phyloP scores from a whole-genome alignment of 2,113 vertebrate species.

The Takifugu bimaculatus region DNA sequence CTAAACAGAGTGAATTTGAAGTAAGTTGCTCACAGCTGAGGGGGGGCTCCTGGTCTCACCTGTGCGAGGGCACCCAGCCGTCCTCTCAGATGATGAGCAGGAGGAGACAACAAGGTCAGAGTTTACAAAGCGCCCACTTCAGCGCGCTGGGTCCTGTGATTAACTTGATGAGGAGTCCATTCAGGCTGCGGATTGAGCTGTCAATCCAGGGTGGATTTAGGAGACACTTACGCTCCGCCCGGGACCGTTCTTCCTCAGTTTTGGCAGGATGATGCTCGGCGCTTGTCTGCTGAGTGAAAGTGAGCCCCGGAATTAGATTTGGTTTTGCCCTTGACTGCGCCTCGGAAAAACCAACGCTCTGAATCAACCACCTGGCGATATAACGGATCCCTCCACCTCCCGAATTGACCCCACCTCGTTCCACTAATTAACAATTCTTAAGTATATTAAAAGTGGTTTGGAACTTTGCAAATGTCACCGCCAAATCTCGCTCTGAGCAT shows the following conservation, averaged over 20 bases:
- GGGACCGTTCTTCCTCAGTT: constrained; percentile 11
- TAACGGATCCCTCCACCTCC: constrained; percentile 2
- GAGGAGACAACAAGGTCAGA: constrained; percentile 18
- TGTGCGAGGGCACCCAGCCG: not conserved
- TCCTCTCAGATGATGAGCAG: constrained; percentile 27
- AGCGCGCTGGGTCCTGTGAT: constrained; percentile 3
- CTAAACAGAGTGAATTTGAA: no score
- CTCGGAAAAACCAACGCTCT: constrained; percentile 8
- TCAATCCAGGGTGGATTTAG: constrained; percentile 9
- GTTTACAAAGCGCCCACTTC: constrained; percentile 6
- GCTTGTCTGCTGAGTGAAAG: constrained; percentile 2
- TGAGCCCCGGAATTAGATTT: constrained; percentile 7
- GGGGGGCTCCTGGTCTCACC: no score
- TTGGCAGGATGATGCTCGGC: constrained; percentile 32
- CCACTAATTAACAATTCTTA: constrained; percentile 25
- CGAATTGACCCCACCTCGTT: constrained; percentile 37
- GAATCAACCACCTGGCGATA: no score
- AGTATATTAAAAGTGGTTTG: constrained; percentile 31
- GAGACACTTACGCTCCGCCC: constrained; percentile 16
- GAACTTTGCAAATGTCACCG: constrained; percentile 29
- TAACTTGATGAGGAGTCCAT: not conserved
- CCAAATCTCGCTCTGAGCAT: constrained; percentile 18
- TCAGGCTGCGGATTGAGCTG: constrained; percentile 5
- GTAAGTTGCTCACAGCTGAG: no score
- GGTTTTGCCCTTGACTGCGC: constrained; percentile 5